Evolutionary conservation across 1,140 invertebrate genomes (phyloP), one percentile per base, ranked within the genome.

Genomic region (Ganaspis sp.): DNA sequence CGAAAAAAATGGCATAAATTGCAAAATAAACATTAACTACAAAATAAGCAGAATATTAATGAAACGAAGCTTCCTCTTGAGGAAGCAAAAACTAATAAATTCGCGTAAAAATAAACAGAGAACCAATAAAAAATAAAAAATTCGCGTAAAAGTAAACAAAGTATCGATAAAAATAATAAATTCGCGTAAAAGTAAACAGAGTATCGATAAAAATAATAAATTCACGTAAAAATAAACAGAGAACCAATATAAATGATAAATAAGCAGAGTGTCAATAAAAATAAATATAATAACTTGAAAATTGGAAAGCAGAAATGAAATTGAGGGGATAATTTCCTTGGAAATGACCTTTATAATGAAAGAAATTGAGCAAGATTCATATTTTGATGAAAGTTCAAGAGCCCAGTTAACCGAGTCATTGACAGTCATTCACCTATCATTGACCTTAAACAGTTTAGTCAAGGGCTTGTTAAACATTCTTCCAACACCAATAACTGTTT

Each of bases 381-480:
- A 49, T 17, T 49, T 49, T 49, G 17, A 49, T 49, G 45, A 49
- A 49, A 49, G 45, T 49, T 49, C 45, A 49, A 49, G 45, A 49
- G 17, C 45, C 45, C n/a, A n/a, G 17, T 64, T 64, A 64, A 64
- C 23, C 11, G 26, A 64, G 58, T 64, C 58, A 64, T 64, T 64
- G 58, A 64, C 58, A 64, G 58, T 23, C 58, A 29, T 78, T 78
- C 75, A 74, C 78, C 81, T 84, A 85, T 76, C 85, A 84, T 87
- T 88, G 87, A 88, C 87, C 87, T 88, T 88, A 88, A 82, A 76
- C 81, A 77, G 79, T 83, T 79, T 80, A 86, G 87, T 88, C 85
- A 88, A 88, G 87, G 87, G 82, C 87, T 83, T 70, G 79, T 80
- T 80, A 78, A 83, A 77, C 81, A 77, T 49, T 29, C 49, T 53